These are phyloP conservation scores for Remorina albescens DNA, from an alignment of 2,797 vertebrate species.

Conservation along the genomic window DNA sequence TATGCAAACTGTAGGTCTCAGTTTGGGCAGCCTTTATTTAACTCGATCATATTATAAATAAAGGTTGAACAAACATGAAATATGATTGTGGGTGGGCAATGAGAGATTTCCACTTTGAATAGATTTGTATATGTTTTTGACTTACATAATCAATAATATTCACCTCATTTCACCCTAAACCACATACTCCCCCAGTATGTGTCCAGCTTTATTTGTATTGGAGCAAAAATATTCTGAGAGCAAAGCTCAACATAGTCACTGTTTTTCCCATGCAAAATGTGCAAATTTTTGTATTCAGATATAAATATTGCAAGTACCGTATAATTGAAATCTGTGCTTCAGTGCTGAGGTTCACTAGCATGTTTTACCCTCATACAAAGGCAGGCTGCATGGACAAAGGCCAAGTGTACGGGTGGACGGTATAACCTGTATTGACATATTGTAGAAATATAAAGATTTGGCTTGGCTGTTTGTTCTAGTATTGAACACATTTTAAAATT, in stretches of 20 bases:
- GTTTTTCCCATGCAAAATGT: background rate
- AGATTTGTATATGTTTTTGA: conserved; percentile 12
- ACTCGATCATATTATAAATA: conserved; percentile 1
- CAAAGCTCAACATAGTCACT: conserved; percentile 1
- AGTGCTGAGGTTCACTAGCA: conserved; percentile 19
- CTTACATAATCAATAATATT: background rate
- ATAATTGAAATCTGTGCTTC: conserved; percentile 10
- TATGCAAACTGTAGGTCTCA: background rate
- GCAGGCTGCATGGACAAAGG: conserved; percentile 2
- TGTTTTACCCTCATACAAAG: conserved; percentile 7
- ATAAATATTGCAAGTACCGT: conserved; percentile 3
- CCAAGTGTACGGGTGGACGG: conserved; percentile 17
- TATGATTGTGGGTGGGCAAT: conserved; percentile 14
- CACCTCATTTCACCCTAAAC: background rate
- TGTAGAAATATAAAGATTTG: conserved; percentile 26
- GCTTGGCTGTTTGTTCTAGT: conserved; percentile 7
- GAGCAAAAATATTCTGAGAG: background rate
- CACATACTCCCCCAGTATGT: background rate
- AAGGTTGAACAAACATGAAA: background rate
- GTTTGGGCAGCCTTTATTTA: conserved; percentile 24
- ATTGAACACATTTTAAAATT: background rate
- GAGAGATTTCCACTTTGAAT: conserved; percentile 15
- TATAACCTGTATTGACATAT: conserved; percentile 16
- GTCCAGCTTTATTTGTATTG: conserved; percentile 1
- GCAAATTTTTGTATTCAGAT: conserved; percentile 26